phyloP scores from a whole-genome alignment of 1,140 invertebrate genomes.

The Bombus pyrosoma region DNA sequence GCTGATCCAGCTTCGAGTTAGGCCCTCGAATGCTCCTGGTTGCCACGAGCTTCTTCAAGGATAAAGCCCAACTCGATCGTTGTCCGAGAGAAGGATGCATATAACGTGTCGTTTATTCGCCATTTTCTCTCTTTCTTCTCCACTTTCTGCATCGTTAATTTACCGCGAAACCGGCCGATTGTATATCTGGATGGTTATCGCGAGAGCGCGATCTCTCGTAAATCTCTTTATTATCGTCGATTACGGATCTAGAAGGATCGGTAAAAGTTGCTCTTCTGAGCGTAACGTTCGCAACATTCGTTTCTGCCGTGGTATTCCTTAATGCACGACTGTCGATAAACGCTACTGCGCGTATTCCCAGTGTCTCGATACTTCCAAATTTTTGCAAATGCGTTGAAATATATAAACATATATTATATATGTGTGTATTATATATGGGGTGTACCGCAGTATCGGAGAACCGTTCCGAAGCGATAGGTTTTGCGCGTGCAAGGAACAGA shows the following conservation, averaged over 20 bases:
- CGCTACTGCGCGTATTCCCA: too few relatives aligned
- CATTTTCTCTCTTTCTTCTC: too few relatives aligned
- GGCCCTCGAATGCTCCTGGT: not conserved
- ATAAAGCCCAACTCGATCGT: not conserved
- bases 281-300: not conserved
- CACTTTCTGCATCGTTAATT: conserved; percentile 17
- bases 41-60: not conserved
- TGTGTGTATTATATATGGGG: too few relatives aligned
- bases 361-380: too few relatives aligned
- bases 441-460: too few relatives aligned
- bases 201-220: not conserved
- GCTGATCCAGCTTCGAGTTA: conserved; percentile 9
- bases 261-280: not conserved
- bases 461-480: too few relatives aligned
- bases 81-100: not conserved
- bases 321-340: too few relatives aligned
- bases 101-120: not conserved
- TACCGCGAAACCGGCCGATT: not conserved
- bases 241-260: not conserved
- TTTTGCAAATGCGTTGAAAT: too few relatives aligned
- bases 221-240: conserved; percentile 12
- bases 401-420: too few relatives aligned
- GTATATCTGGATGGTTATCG: not conserved
- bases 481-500: too few relatives aligned
- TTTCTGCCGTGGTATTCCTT: not conserved